A percentile compares a stretch with the other conserved stretches of the same genome.
These are phyloP conservation scores for Clavelina lepadiformis DNA, from an alignment of 23 tunicate genomes.

Conservation along the genomic window DNA sequence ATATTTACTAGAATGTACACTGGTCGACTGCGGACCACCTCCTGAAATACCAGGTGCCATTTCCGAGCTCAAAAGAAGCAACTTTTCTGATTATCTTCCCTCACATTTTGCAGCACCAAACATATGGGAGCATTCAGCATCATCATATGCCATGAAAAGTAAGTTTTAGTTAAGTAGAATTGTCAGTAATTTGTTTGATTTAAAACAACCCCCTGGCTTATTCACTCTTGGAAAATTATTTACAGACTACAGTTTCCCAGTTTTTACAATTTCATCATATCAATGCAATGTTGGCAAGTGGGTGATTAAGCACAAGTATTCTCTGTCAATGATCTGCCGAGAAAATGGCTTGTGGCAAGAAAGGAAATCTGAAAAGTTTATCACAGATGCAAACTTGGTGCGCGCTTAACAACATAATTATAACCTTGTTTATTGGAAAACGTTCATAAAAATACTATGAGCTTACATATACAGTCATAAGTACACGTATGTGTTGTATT, in stretches of 20 bases:
- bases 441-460: no score
- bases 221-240: no score
- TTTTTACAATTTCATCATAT: conserved; percentile 20
- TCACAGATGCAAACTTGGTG: no score
- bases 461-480: no score
- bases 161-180: no score
- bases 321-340: conserved; percentile 29
- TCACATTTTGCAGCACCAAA: conserved; percentile 32
- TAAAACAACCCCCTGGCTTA: no score
- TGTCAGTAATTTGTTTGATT: no score
- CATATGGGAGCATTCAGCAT: conserved; percentile 44
- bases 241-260: no score
- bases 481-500: no score
- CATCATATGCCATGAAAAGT: no score
- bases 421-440: no score
- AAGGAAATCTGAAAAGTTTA: conserved; percentile 1
- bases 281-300: conserved; percentile 36
- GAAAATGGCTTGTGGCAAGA: conserved; percentile 57
- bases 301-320: conserved; percentile 13
- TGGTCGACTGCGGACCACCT: conserved; percentile 73
- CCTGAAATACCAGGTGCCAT: conserved; percentile 15
- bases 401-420: no score
- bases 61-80: not conserved
- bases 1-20: conserved; percentile 34
- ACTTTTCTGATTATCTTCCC: not conserved